phyloP scores from a whole-genome alignment of 1,140 invertebrate species.

The Branchinecta lynchi region DNA sequence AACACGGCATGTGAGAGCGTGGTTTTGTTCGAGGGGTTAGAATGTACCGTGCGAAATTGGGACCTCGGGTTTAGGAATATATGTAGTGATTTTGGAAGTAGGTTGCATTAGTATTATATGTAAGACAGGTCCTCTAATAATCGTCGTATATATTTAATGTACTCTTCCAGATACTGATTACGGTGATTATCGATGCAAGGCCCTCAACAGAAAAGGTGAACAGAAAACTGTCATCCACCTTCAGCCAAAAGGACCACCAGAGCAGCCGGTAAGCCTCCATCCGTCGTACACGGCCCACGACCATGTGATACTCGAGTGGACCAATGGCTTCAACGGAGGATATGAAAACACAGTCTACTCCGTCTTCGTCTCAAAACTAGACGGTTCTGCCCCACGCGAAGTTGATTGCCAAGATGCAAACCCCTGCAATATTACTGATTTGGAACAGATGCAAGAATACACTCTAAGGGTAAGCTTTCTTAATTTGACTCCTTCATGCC shows the following conservation, averaged over 20 bases:
- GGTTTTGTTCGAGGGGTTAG: too few species aligned
- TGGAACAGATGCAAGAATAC: constrained; percentile 68
- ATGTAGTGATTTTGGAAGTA: too few species aligned
- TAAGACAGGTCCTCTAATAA: too few species aligned
- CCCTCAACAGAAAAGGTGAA: constrained; percentile 53
- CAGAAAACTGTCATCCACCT: constrained; percentile 56
- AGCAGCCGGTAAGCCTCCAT: constrained; percentile 52
- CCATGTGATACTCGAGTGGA: constrained; percentile 61
- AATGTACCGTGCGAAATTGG: too few species aligned
- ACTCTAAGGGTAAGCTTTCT: constrained; percentile 45
- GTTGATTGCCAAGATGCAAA: constrained; percentile 64
- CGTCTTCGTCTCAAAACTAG: constrained; percentile 34
- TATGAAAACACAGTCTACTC: constrained; percentile 67
- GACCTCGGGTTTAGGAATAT: too few species aligned
- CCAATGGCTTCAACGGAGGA: constrained; percentile 76
- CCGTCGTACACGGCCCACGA: constrained; percentile 53
- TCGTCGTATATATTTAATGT: not conserved
- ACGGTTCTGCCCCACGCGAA: constrained; percentile 45
- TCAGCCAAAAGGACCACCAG: constrained; percentile 67
- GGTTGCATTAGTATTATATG: too few species aligned
- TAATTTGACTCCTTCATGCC: too few species aligned
- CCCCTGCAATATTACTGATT: constrained; percentile 65
- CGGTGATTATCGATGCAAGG: constrained; percentile 72
- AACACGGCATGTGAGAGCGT: too few species aligned
- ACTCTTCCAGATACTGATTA: constrained; percentile 49